These are phyloP conservation scores for Lophius americanus DNA, from an alignment of 2,797 vertebrate genomes.

Conservation along the genomic window DNA sequence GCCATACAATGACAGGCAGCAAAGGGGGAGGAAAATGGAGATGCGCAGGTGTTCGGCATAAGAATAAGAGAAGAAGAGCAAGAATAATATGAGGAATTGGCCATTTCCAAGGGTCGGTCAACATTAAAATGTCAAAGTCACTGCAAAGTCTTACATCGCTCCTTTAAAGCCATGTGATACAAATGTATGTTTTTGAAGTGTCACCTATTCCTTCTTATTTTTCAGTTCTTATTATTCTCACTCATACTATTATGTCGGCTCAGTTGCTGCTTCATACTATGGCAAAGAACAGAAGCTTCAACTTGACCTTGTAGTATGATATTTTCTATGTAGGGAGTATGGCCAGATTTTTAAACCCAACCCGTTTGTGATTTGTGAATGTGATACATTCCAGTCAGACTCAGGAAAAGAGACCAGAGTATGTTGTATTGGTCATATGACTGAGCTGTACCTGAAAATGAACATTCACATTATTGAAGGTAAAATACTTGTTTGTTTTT, in stretches of 20 bases:
- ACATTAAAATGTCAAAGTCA: conserved; percentile 17
- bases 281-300: too few species aligned
- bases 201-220: too few species aligned
- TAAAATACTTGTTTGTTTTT: neutral
- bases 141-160: neutral
- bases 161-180: neutral
- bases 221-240: too few species aligned
- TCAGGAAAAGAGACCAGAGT: too few species aligned
- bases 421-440: too few species aligned
- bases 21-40: conserved; percentile 16
- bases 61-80: conserved; percentile 7
- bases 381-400: too few species aligned
- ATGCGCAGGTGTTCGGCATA: conserved; percentile 9
- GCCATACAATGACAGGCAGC: conserved; percentile 37
- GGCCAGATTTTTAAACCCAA: neutral
- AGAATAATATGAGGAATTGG: neutral
- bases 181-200: neutral
- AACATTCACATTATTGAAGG: too few species aligned
- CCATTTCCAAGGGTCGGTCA: neutral
- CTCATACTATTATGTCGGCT: too few species aligned
- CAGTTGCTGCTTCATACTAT: too few species aligned
- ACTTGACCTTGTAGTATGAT: neutral
- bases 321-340: neutral
- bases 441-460: too few species aligned
- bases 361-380: neutral